phyloP scores from a whole-genome alignment of 1,140 invertebrate species.

The Dendroctonus ponderosae region DNA sequence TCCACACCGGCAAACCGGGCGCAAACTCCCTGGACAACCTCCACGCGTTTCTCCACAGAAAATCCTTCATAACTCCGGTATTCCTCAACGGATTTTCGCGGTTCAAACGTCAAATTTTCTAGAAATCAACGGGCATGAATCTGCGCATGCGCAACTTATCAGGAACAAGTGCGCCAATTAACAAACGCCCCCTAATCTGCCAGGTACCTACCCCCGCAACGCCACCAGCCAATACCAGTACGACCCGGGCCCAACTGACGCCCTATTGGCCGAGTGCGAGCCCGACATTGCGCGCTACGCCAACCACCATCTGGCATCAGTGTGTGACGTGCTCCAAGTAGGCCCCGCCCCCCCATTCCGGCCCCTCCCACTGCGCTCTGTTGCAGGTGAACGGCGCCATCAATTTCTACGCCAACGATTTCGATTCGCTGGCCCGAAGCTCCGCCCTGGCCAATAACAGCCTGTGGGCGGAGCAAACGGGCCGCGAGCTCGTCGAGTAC shows the following conservation, averaged over 20 bases:
- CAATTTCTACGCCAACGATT: constrained; percentile 67
- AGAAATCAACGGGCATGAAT: no score
- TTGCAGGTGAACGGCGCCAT: constrained; percentile 59
- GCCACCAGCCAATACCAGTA: constrained; percentile 63
- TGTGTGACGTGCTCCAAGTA: constrained; percentile 41
- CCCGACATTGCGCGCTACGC: constrained; percentile 28
- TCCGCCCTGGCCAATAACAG: background rate
- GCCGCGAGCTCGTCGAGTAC: constrained; percentile 56
- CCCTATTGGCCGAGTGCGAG: constrained; percentile 43
- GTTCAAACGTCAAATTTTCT: no score
- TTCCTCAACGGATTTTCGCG: no score
- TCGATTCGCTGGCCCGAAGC: constrained; percentile 43
- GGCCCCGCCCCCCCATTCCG: background rate
- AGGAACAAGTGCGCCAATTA: no score
- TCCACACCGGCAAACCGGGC: no score
- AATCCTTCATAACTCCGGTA: no score
- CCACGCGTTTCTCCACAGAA: no score
- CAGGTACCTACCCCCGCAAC: constrained; percentile 38
- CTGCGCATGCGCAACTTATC: no score
- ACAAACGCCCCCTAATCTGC: constrained; percentile 3
- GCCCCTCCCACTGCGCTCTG: no score
- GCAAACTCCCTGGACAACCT: no score
- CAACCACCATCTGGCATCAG: constrained; percentile 37
- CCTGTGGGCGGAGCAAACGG: background rate
- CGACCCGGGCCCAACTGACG: constrained; percentile 37